phyloP scores from a whole-genome alignment of 2,113 vertebrate genomes.

The Elephantulus edwardii region DNA sequence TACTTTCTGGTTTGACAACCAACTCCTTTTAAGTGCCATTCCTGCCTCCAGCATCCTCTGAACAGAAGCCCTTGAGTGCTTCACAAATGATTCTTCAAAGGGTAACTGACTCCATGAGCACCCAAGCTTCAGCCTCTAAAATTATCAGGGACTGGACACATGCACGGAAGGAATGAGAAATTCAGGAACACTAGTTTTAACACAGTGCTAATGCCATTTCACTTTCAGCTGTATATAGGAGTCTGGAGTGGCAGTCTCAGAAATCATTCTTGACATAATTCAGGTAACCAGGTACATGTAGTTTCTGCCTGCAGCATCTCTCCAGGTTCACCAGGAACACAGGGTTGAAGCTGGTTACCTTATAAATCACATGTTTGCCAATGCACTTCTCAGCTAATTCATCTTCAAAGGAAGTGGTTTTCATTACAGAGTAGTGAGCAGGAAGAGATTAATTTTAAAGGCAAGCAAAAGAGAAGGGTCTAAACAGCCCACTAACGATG shows the following conservation, averaged over 20 bases:
- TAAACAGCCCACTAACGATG: conserved; percentile 73
- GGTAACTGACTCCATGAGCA: not conserved
- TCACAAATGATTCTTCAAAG: not conserved
- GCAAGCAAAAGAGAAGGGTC: conserved; percentile 71
- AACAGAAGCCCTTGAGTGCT: not conserved
- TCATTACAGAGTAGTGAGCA: conserved; percentile 70
- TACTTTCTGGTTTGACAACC: not conserved
- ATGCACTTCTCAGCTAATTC: conserved; percentile 65
- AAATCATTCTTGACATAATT: conserved; percentile 48
- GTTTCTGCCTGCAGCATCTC: conserved; percentile 42
- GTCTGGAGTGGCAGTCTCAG: not conserved
- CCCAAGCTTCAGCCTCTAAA: not conserved
- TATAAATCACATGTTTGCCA: conserved; percentile 56
- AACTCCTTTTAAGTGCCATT: not conserved
- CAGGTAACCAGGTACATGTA: not conserved
- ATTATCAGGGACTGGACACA: not conserved
- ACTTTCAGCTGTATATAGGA: not conserved
- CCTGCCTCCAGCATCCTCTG: not conserved
- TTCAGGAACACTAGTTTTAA: not conserved
- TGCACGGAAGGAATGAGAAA: conserved; percentile 8
- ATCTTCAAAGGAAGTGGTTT: conserved; percentile 68
- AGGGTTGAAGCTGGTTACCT: conserved; percentile 52
- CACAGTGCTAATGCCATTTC: not conserved
- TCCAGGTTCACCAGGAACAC: conserved; percentile 37
- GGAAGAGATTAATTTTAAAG: conserved; percentile 82